These are phyloP conservation scores for Hippocampus comes DNA, from an alignment of 2,113 vertebrate species.

Conservation along the genomic window DNA sequence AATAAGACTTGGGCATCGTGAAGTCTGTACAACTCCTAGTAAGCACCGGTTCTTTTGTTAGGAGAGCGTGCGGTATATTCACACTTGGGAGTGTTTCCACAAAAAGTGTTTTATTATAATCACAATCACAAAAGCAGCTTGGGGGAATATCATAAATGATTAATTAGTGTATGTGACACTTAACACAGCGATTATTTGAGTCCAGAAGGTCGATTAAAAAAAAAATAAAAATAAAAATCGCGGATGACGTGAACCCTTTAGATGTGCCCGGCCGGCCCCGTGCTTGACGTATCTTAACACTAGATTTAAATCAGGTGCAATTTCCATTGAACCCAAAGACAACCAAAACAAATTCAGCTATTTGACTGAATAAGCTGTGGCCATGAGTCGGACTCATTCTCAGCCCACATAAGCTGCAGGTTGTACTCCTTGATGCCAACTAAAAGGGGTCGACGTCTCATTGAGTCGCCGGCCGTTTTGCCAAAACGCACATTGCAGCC, in stretches of 20 bases:
- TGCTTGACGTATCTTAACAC: slow-evolving; percentile 32
- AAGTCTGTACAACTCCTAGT: not conserved
- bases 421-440: slow-evolving; percentile 3
- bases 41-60: not conserved
- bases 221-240: too few species aligned
- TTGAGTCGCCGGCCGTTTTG: slow-evolving; percentile 1
- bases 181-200: not conserved
- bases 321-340: slow-evolving; percentile 20
- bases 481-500: not conserved
- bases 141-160: not conserved
- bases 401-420: slow-evolving; percentile 9
- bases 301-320: slow-evolving; percentile 37
- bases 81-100: not conserved
- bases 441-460: not conserved
- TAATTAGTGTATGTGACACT: not conserved
- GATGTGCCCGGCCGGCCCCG: slow-evolving; percentile 8
- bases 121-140: not conserved
- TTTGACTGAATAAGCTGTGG: slow-evolving; percentile 28
- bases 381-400: slow-evolving; percentile 27
- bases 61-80: not conserved
- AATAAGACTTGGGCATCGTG: too few species aligned
- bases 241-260: not conserved
- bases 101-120: not conserved
- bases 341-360: not conserved
- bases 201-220: not conserved